Base-by-base conservation (phyloP, 2,797 vertebrate genomes). In the Helicolenus hilgendorfi region DNA sequence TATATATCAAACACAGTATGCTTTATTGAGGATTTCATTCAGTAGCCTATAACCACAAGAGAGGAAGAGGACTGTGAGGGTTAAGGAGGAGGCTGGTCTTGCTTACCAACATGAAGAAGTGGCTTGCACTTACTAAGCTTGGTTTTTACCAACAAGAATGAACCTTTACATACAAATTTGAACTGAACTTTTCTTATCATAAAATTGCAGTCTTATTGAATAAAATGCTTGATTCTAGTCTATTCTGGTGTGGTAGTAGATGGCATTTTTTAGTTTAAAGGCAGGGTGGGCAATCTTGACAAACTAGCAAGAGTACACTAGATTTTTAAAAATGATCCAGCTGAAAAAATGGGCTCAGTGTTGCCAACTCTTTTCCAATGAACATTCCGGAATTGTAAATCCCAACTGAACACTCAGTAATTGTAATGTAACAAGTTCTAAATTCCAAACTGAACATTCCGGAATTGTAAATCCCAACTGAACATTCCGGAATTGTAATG, bases 41-140 rank as follows among this genome's bases (percentile, higher is more conserved):
- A 64, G 53, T 69, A 38, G 36, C 11, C 36, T 18, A 62, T 15
- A 72, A 13, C 22, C n/a, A 85, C 33, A 81, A 72, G 74, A 69
- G 24, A 68, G n/a, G 64, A 88, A 59, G 11, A n/a, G 26, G 33
- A 76, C 4, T 26, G 59, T 22, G 7, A 24, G 6, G 24, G 69
- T 68, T 27, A 35, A 84, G 33, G 22, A 24, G 26, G 14, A 75
- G n/a, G 41, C 20, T 20, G 0, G 49, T 20, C 36, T 85, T 68
- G 26, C 20, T 65, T 15, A 29, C 31, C 62, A 77, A 62, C 35
- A 62, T 59, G 11, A 74, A 72, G 59, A 31, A 41, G 59, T 56
- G 11, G 20, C 5, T 55, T 22, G 41, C 6, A 72, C 36, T 71
- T 84, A 26, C 38, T 29, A 24, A 41, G 53, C 20, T 77, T 74